A percentile compares a stretch with the other conserved stretches of the same genome.
These are phyloP conservation scores for Poeciliopsis prolifica DNA, from an alignment of 2,113 vertebrate species.

Conservation along the genomic window DNA sequence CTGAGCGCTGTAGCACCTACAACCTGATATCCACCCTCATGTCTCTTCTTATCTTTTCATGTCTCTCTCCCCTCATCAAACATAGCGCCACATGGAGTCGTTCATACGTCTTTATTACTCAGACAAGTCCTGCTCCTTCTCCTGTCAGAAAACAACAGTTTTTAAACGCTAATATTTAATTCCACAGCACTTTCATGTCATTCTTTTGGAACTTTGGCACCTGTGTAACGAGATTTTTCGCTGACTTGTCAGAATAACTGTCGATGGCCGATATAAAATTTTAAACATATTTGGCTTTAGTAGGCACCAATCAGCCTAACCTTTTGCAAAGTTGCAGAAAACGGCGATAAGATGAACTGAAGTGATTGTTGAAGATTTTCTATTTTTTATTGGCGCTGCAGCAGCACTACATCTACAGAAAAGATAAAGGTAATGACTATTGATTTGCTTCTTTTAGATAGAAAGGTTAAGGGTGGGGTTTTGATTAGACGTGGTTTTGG, in stretches of 20 bases:
- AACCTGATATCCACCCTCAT: background rate
- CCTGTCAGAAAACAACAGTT: no score
- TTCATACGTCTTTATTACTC: no score
- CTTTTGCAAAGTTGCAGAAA: constrained; percentile 27
- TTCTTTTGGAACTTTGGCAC: no score
- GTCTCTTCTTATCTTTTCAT: background rate
- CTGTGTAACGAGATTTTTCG: no score
- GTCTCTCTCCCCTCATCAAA: background rate
- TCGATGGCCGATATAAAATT: no score
- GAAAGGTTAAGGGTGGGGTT: constrained; percentile 19
- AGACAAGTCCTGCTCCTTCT: no score
- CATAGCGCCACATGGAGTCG: background rate
- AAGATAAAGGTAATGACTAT: constrained; percentile 56
- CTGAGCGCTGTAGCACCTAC: no score
- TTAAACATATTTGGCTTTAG: background rate
- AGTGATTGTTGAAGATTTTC: constrained; percentile 19
- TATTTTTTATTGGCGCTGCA: constrained; percentile 29
- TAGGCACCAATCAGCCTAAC: background rate
- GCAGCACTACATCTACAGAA: constrained; percentile 12
- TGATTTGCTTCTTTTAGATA: constrained; percentile 38
- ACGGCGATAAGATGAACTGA: constrained; percentile 26
- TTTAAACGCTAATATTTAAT: no score
- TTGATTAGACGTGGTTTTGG: constrained; percentile 17
- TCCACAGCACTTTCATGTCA: no score
- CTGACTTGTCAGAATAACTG: no score